Evolutionary conservation across 2,113 vertebrate species (phyloP).

Genomic region (Tragelaphus strepsiceros): DNA sequence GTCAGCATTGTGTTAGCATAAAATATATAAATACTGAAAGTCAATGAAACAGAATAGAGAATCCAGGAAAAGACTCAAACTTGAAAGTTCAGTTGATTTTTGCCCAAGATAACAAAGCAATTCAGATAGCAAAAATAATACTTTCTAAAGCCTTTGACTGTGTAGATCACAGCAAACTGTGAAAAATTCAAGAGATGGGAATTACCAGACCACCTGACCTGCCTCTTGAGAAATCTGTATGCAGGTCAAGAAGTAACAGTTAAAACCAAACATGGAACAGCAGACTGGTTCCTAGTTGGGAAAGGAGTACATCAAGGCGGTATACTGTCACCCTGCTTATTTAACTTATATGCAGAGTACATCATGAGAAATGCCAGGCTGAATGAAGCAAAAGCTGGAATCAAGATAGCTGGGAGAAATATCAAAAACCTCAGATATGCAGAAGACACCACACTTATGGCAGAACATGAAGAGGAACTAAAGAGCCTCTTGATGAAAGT

Average conservation of each 20-base stretch:
- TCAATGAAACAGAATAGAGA: not conserved
- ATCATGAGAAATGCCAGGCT: not conserved
- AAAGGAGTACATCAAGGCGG: not conserved
- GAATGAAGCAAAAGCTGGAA: not conserved
- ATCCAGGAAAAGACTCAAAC: not conserved
- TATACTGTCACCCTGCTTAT: not conserved
- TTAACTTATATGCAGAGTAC: not conserved
- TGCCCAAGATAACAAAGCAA: not conserved
- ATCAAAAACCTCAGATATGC: not conserved
- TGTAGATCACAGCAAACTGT: not conserved
- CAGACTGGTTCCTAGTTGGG: not conserved
- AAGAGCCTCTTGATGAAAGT: not conserved
- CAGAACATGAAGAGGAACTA: not conserved
- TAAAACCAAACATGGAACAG: not conserved
- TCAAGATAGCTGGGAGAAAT: not conserved
- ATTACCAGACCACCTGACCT: not conserved
- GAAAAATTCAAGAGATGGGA: not conserved
- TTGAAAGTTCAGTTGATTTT: not conserved
- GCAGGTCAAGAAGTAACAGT: not conserved
- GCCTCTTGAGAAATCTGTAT: not conserved
- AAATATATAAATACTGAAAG: not conserved
- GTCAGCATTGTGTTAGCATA: not conserved
- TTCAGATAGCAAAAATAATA: not conserved
- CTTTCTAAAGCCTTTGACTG: not conserved
- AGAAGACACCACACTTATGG: not conserved